Conservation (phyloP, 2,797 vertebrate species). For the Megaceryle alcyon region DNA sequence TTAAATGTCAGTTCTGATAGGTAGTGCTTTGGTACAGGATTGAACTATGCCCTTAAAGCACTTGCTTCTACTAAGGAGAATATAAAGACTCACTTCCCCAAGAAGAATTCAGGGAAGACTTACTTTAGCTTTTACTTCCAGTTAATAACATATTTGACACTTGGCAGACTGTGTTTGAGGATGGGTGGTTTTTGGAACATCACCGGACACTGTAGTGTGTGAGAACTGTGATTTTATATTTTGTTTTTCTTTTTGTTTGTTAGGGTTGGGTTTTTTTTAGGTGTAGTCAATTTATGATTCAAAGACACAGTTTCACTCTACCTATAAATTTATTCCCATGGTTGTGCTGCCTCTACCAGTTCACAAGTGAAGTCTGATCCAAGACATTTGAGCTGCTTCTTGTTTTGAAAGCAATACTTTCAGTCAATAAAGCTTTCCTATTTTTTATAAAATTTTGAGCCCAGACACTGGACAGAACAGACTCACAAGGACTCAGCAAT, state of each 20-base stretch:
- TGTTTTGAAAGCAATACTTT: not conserved
- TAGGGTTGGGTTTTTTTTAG: not conserved
- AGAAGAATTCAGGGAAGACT: not conserved
- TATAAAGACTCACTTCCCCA: not conserved
- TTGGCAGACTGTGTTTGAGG: not conserved
- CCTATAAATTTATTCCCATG: slow-evolving; percentile 21
- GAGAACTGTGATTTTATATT: not conserved
- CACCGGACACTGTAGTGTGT: not conserved
- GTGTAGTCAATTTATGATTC: not conserved
- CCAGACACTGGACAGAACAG: not conserved
- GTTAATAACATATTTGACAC: not conserved
- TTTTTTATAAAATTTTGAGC: not conserved
- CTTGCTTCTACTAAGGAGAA: not conserved
- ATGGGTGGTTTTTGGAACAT: not conserved
- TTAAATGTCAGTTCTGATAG: not conserved
- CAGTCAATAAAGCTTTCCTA: not conserved
- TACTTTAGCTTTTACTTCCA: not conserved
- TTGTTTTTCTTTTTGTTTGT: no score
- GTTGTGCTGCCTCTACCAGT: not conserved
- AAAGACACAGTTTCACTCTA: not conserved
- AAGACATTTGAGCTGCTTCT: not conserved
- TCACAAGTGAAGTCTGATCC: not conserved
- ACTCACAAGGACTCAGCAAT: not conserved
- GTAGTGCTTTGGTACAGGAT: not conserved
- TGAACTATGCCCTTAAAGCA: not conserved